Conservation (phyloP, 2,113 vertebrate species). For the Cynoglossus semilaevis region DNA sequence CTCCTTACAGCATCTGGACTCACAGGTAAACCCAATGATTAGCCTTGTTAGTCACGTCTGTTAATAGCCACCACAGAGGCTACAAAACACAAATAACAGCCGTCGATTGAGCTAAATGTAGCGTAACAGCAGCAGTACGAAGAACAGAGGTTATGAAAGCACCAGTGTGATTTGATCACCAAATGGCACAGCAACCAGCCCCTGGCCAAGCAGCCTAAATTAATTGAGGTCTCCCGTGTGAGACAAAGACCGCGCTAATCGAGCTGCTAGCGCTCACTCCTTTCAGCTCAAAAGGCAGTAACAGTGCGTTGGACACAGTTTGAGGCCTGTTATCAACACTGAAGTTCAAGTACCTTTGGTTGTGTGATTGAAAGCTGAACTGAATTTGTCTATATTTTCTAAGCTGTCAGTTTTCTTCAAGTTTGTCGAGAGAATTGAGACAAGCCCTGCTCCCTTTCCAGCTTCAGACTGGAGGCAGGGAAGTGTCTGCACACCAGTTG, state of each 20-base stretch:
- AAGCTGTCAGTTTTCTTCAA: constrained; percentile 6
- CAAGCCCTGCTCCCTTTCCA: neutral
- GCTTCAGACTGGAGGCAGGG: no score
- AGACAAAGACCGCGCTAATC: constrained; percentile 50
- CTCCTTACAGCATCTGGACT: constrained; percentile 37
- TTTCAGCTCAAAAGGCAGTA: constrained; percentile 36
- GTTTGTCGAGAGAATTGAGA: constrained; percentile 8
- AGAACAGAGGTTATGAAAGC: constrained; percentile 63
- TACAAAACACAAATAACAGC: constrained; percentile 41
- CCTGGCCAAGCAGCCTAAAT: constrained; percentile 52
- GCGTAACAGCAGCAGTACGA: constrained; percentile 37
- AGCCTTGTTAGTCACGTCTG: constrained; percentile 35
- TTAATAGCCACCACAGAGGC: constrained; percentile 41
- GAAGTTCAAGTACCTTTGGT: neutral
- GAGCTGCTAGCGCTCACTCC: constrained; percentile 25
- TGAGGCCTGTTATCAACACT: constrained; percentile 7
- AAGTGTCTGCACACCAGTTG: no score
- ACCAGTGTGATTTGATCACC: constrained; percentile 52
- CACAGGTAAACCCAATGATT: constrained; percentile 42
- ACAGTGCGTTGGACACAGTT: constrained; percentile 17
- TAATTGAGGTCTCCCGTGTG: constrained; percentile 52
- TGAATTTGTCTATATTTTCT: neutral
- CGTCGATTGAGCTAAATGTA: constrained; percentile 57
- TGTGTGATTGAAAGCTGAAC: neutral
- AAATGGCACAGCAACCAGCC: constrained; percentile 51